phyloP scores from a whole-genome alignment of 2,113 vertebrate species.

The Marcusenius ussheri region DNA sequence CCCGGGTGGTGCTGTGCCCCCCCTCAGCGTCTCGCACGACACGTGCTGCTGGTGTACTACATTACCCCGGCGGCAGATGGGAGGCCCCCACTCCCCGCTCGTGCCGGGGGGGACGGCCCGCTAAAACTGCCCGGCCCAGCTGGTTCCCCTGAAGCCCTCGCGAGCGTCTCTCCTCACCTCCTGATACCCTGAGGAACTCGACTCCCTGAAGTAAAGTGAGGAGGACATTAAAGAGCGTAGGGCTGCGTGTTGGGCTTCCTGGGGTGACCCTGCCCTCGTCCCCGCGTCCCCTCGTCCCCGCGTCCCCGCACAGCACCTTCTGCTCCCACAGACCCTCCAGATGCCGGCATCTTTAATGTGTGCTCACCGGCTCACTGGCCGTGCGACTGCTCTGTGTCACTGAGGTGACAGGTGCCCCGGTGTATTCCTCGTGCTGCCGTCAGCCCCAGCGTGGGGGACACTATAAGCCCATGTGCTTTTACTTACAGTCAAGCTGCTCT shows the following conservation, averaged over 20 bases:
- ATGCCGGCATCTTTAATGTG: not conserved
- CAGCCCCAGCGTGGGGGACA: not conserved
- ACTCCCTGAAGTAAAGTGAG: not conserved
- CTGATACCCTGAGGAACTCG: not conserved
- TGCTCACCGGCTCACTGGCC: not conserved
- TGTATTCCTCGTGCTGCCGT: not conserved
- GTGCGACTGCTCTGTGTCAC: not conserved
- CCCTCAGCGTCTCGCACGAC: conserved; percentile 42
- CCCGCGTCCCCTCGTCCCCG: not conserved
- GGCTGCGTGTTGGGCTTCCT: not conserved
- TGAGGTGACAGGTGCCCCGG: not conserved
- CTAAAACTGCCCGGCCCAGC: conserved; percentile 14
- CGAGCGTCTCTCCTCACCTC: not conserved
- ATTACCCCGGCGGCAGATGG: not conserved
- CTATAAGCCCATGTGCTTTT: not conserved
- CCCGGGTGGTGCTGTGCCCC: conserved; percentile 45
- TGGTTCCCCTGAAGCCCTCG: not conserved
- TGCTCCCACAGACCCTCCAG: not conserved
- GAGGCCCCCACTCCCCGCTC: not conserved
- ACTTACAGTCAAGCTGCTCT: not conserved
- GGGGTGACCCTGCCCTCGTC: not conserved
- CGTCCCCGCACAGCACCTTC: not conserved
- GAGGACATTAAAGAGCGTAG: not conserved
- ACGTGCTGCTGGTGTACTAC: conserved; percentile 43
- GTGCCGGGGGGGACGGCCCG: conserved; percentile 15